Conservation (phyloP, 2,888 invertebrate species). For the Cheilosia impressa region DNA sequence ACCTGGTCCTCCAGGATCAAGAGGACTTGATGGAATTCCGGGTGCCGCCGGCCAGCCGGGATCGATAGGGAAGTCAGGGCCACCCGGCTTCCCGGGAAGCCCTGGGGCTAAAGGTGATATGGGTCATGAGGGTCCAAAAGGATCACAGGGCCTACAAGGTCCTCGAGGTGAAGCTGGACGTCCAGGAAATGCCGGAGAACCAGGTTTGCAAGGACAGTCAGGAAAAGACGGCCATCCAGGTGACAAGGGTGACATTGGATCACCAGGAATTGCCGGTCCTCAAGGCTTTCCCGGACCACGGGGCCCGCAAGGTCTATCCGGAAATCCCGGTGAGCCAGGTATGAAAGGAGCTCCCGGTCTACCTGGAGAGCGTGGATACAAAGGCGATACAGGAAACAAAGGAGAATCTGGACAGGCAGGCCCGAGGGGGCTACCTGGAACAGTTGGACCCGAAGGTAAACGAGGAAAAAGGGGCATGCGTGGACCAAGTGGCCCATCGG, state of each 20-base stretch:
- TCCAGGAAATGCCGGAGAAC: constrained; percentile 90
- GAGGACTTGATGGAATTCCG: constrained; percentile 91
- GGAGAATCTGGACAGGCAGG: constrained; percentile 90
- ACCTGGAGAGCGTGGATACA: constrained; percentile 91
- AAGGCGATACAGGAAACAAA: constrained; percentile 91
- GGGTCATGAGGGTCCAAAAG: constrained; percentile 90
- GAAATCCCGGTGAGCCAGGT: constrained; percentile 90
- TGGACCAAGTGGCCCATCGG: constrained; percentile 90
- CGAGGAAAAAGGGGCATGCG: constrained; percentile 91
- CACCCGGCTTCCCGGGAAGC: constrained; percentile 92
- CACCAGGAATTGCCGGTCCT: constrained; percentile 88
- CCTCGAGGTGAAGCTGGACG: constrained; percentile 92
- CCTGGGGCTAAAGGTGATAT: constrained; percentile 92
- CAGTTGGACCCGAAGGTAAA: constrained; percentile 90
- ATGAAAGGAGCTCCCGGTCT: constrained; percentile 90
- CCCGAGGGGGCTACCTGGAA: constrained; percentile 90
- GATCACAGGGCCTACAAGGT: constrained; percentile 92
- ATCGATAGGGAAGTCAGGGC: constrained; percentile 91
- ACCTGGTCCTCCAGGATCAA: constrained; percentile 89
- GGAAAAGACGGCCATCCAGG: constrained; percentile 92
- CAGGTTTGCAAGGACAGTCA: constrained; percentile 89
- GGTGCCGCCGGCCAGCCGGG: constrained; percentile 89
- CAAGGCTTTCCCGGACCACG: constrained; percentile 93
- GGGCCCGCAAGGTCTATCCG: constrained; percentile 90
- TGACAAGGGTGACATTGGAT: constrained; percentile 91